Evolutionary conservation across 2,113 vertebrate species (phyloP), one percentile per base, ranked within the genome.

Genomic region (Rhinolophus ferrumequinum): DNA sequence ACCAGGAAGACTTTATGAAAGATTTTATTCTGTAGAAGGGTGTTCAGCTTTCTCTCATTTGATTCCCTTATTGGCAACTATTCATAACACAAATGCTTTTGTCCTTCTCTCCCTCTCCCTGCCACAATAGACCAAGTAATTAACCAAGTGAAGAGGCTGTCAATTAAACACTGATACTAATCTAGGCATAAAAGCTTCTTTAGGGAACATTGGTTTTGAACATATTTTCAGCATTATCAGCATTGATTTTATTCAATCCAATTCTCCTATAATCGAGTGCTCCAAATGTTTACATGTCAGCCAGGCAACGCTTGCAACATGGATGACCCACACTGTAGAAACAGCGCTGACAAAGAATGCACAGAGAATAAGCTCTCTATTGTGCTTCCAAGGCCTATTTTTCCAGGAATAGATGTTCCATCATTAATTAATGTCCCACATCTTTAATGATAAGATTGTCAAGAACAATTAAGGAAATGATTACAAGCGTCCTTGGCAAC

Each of bases 151-250:
- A 98, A 99, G 99, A 99, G 98, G 98, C 97, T 98, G 98, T 98
- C 98, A 99, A 98, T 99, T 99, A 99, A 99, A 98, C 98, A 99
- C 97, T 98, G 99, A 99, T 99, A 98, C 99, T 99, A 99, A 99
- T 99, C 98, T 98, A 97, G 98, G 97, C 97, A 98, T 98, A 98
- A 99, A 98, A 98, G 98, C 97, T 99, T 96, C 98, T 97, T 98
- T 98, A 98, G 98, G 98, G 97, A 98, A 97, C 96, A 97, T 86
- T 98, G 97, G 98, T 98, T 97, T 97, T 97, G 97, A 98, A 98
- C 98, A 98, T 98, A 98, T 98, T 98, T 98, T 97, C 97, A 97
- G 95, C 96, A 67, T 98, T 97, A 98, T 97, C 95, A 93, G 97
- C 97, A 66, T 98, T 98, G 98, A 94, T 97, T 98, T 98, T 98